phyloP scores from a whole-genome alignment of 2,113 vertebrate species.

The Halcyon senegalensis region DNA sequence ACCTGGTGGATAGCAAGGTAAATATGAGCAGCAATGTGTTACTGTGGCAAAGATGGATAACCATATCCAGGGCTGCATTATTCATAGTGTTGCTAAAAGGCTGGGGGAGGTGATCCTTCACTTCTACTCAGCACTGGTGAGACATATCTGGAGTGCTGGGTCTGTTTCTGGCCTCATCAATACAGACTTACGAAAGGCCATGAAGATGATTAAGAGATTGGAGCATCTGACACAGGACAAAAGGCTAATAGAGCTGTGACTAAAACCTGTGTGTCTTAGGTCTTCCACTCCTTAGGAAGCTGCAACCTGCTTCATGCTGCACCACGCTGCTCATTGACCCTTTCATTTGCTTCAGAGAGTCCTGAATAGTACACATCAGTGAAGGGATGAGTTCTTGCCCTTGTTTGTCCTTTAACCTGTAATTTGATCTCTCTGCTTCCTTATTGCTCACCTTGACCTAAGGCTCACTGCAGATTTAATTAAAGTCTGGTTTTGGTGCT shows the following conservation, averaged over 20 bases:
- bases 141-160: too few species aligned
- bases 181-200: not conserved
- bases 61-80: not conserved
- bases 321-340: accelerated
- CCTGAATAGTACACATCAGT: accelerated
- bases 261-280: not conserved
- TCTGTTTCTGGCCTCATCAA: too few species aligned
- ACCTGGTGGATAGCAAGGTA: not conserved
- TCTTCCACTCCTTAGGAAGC: not conserved
- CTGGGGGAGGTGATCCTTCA: too few species aligned
- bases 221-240: not conserved
- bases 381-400: not conserved
- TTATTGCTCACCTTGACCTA: not conserved
- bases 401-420: not conserved
- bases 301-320: not conserved
- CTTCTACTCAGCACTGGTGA: too few species aligned
- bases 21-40: not conserved
- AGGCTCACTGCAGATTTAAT: not conserved
- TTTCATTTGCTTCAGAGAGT: not conserved
- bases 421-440: not conserved
- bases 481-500: not conserved
- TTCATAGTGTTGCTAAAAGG: not conserved
- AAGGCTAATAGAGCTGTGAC: not conserved
- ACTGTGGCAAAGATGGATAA: not conserved
- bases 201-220: not conserved